These are phyloP conservation scores for Xiphias gladius DNA, from an alignment of 2,113 vertebrate species.

Conservation along the genomic window DNA sequence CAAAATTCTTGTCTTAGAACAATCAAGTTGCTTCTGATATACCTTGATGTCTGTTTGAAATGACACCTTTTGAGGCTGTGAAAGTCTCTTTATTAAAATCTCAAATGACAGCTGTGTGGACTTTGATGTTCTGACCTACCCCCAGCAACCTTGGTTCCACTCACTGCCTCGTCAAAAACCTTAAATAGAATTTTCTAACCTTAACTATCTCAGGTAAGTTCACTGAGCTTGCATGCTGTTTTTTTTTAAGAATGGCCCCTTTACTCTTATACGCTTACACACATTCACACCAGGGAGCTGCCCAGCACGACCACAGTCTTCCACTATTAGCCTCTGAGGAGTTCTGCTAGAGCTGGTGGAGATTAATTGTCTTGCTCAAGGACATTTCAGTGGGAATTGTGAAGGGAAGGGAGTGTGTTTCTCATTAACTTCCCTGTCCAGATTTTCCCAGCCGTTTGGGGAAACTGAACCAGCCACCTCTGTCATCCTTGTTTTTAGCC, in stretches of 20 bases:
- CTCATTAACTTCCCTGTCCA: constrained; percentile 63
- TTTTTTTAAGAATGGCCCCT: constrained; percentile 25
- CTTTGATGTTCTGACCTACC: constrained; percentile 38
- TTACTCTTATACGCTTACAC: constrained; percentile 56
- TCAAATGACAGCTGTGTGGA: constrained; percentile 13
- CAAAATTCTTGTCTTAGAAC: constrained; percentile 22
- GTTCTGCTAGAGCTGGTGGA: constrained; percentile 38
- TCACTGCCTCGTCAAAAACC: constrained; percentile 51
- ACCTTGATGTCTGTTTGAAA: constrained; percentile 35
- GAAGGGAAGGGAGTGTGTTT: constrained; percentile 14
- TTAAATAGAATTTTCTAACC: constrained; percentile 65
- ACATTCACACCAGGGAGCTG: constrained; percentile 62
- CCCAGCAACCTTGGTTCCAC: constrained; percentile 34
- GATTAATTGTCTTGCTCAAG: constrained; percentile 70
- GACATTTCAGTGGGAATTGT: constrained; percentile 57
- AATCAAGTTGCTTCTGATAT: constrained; percentile 8
- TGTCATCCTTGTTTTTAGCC: constrained; percentile 53
- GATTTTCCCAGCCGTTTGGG: constrained; percentile 34
- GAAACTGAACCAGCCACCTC: constrained; percentile 43
- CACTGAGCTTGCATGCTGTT: constrained; percentile 25
- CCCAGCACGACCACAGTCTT: constrained; percentile 29
- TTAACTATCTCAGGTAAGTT: constrained; percentile 51
- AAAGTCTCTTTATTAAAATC: background rate
- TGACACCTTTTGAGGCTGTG: constrained; percentile 12
- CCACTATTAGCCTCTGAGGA: constrained; percentile 50